Evolutionary conservation across 2,113 vertebrate genomes (phyloP).

Genomic region (Thamnophis sirtalis): DNA sequence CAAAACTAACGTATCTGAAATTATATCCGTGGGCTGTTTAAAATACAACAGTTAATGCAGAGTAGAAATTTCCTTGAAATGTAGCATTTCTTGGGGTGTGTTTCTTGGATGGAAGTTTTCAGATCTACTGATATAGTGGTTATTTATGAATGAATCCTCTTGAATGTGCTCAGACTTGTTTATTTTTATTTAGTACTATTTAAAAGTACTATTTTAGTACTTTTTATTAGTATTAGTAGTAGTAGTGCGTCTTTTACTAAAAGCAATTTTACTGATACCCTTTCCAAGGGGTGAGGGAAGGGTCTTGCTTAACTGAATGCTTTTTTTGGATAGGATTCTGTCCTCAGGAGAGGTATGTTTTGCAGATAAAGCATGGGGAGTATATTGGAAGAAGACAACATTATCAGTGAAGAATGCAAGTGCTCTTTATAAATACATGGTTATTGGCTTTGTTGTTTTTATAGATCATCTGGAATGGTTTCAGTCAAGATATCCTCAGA

Average conservation of each 20-base stretch:
- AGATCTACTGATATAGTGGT: background rate
- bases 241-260: background rate
- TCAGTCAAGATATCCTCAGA: constrained; percentile 78
- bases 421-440: background rate
- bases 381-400: background rate
- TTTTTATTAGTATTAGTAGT: too few relatives aligned
- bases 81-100: background rate
- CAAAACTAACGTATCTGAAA: background rate
- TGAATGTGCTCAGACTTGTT: background rate
- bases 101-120: background rate
- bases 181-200: background rate
- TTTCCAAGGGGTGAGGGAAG: background rate
- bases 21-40: background rate
- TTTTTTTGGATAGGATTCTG: background rate
- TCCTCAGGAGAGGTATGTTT: background rate
- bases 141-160: background rate
- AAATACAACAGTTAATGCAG: background rate
- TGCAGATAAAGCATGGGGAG: background rate
- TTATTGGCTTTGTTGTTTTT: constrained; percentile 20
- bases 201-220: too few relatives aligned
- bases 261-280: background rate
- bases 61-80: background rate
- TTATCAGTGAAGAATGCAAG: background rate
- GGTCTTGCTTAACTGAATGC: background rate
- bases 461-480: constrained; percentile 81